phyloP scores from a whole-genome alignment of 2,113 vertebrate genomes.

The Bos indicus region DNA sequence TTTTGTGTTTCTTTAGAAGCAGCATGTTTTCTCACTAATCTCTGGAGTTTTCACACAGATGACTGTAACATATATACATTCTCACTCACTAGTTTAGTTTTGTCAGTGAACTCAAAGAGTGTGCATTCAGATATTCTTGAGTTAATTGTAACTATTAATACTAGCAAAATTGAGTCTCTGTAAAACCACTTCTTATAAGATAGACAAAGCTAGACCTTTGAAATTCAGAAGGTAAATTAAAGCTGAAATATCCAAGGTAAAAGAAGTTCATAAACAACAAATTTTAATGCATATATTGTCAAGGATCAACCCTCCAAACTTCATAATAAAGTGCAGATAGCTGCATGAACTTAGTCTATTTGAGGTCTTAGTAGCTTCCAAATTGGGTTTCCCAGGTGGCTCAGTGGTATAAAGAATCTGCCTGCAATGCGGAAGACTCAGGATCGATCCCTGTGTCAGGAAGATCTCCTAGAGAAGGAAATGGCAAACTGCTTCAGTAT shows the following conservation, averaged over 20 bases:
- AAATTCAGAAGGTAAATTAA: background rate
- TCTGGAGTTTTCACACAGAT: background rate
- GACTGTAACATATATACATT: background rate
- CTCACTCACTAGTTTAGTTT: background rate
- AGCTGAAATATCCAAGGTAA: background rate
- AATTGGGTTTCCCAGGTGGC: background rate
- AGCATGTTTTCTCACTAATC: background rate
- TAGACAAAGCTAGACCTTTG: background rate
- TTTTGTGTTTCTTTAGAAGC: background rate
- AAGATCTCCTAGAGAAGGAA: background rate
- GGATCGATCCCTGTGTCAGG: background rate
- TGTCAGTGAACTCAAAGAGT: background rate
- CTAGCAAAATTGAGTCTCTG: background rate
- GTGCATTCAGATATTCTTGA: background rate
- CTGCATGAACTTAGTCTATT: slow-evolving; percentile 32
- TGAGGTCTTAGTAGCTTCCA: background rate
- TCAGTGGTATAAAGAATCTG: background rate
- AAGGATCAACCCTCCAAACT: slow-evolving; percentile 14
- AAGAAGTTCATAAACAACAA: background rate
- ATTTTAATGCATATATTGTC: background rate
- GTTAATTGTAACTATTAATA: background rate
- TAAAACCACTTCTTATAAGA: background rate
- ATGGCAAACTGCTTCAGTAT: background rate
- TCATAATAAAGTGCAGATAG: background rate
- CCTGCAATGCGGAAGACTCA: background rate